Evolutionary conservation across 2,797 vertebrate genomes (phyloP), one percentile per base, ranked within the genome.

Genomic region (Aeoliscus strigatus): DNA sequence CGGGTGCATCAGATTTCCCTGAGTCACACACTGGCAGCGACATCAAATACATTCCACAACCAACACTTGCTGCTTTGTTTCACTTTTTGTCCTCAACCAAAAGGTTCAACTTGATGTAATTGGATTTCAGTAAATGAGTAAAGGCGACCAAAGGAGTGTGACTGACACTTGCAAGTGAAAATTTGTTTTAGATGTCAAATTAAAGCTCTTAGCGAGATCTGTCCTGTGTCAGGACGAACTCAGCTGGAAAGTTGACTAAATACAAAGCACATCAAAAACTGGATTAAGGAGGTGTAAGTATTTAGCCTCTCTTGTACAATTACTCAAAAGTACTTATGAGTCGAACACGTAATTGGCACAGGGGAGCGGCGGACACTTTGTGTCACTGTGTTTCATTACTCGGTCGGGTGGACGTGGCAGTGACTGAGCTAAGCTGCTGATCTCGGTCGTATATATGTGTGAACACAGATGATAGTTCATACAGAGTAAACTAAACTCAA

Each of bases 21-120:
- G 56, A 63, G 58, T 75, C 68, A 64, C 56, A 61, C 37, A 33
- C 50, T 80, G 69, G 66, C 61, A 68, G 30, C 48, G 36, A 73
- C 54, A 69, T 73, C 54, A 71, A 54, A 31, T 31, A 44, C 65
- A 72, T 72, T 59, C 62, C 70, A 73, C 55, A 40, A 27, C 0
- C 26, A 70, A 66, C 55, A 37, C 71, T 63, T 45, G 60, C 70
- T 65, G 62, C 40, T 64, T 34, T 26, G 53, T 39, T 51, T 43
- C 52, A 48, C 17, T 47, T 51, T 43, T 17, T 24, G 8, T 46
- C 35, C 53, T 46, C 10, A 26, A 25, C 39, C 36, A 9, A 14
- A 41, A 49, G 27, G 8, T 50, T 16, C 18, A 38, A 60, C 54
- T 53, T 38, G 16, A 51, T 52, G 28, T 50, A 54, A 65, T 15